Conservation (phyloP, 2,888 invertebrate genomes). For the Diploptera punctata region DNA sequence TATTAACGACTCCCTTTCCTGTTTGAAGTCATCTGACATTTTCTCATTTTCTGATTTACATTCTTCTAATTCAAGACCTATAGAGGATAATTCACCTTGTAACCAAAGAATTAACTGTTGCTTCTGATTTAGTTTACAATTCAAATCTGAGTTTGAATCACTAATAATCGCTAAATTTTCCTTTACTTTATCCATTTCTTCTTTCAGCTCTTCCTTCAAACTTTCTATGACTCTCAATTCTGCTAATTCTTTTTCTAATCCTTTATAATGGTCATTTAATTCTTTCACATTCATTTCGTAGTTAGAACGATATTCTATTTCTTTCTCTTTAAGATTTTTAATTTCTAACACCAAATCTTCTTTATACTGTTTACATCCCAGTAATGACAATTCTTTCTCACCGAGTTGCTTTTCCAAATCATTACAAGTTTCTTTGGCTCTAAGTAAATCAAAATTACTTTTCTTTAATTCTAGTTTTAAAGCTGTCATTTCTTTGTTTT, state of each 20-base stretch:
- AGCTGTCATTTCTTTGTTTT: not conserved
- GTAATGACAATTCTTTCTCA: not conserved
- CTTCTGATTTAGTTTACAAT: constrained; percentile 30
- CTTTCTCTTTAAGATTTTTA: not conserved
- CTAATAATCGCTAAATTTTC: not conserved
- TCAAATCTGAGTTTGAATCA: constrained; percentile 16
- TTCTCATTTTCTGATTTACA: constrained; percentile 30
- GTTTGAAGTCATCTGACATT: not conserved
- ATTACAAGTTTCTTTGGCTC: not conserved
- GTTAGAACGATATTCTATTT: not conserved
- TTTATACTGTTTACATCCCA: not conserved
- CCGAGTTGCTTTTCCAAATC: not conserved
- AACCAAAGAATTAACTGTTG: constrained; percentile 37
- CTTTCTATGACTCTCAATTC: not conserved
- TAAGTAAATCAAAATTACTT: not conserved
- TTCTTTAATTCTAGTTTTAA: constrained; percentile 1
- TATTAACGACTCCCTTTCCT: not conserved
- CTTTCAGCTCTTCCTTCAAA: not conserved
- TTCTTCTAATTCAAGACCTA: constrained; percentile 33
- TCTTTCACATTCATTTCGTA: not conserved
- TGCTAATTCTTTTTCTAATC: not conserved
- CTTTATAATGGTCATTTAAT: not conserved
- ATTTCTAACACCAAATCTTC: not conserved
- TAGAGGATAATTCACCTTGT: constrained; percentile 35
- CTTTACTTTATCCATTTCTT: not conserved